Base-by-base conservation (phyloP, 2,797 vertebrate genomes). In the Cichlasoma orientale region DNA sequence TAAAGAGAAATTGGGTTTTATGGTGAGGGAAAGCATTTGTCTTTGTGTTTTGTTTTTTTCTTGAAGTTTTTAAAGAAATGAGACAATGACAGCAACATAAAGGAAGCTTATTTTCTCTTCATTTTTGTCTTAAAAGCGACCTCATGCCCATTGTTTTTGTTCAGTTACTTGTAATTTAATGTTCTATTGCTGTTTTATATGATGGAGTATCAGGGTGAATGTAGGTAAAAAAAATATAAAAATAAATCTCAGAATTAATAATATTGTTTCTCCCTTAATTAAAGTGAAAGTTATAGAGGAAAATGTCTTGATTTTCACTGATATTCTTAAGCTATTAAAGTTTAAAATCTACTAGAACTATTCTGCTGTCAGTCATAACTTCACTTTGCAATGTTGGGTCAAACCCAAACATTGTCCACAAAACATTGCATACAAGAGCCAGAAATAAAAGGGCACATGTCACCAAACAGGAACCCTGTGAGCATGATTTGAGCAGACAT, bases 1-100 rank as follows among this genome's bases (percentile, higher is more conserved):
- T 33, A 53, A 76, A 78, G 73, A 75, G 47, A 59, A 79, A 79
- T 58, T 1, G 66, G 21, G 27, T 82, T 86, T 78, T 10, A 21
- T 25, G 36, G 31, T 5, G 36, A 13, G 4, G 41, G 5, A 6
- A 63, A 27, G 10, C 1, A 0, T 58, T 10, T 21, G 23, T 27
- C n/a, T 71, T 68, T 68, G 16, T 38, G 33, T 1, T 8, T 33
- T 47, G 5, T 7, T 33, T 36, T 36, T 36, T 27, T 68, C 21
- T 41, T 21, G 18, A 27, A 21, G 18, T 72, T 74, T 74, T 66
- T 47, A 18, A n/a, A 29, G 23, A 50, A 68, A 50, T 29, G 13
- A 68, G 63, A 29, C 19, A 33, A 13, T 21, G 76, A 25, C 77
- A 70, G 70, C 68, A 33, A 31, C 36, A 72, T 55, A 47, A 77